These are phyloP conservation scores for Standfussiana lucernea DNA, from an alignment of 2,888 invertebrate species.

Conservation along the genomic window DNA sequence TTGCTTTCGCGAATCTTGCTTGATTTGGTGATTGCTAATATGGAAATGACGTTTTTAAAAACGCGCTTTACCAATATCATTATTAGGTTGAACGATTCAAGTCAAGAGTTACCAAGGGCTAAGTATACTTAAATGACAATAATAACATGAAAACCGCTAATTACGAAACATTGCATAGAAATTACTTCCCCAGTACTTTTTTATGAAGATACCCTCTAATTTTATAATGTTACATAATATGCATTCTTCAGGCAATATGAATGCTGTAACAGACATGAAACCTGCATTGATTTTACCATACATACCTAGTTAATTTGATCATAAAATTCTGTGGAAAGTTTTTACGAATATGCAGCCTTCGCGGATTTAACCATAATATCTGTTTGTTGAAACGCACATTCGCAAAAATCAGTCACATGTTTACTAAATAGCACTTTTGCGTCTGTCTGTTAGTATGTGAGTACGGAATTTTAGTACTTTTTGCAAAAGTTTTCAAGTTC, in stretches of 20 bases:
- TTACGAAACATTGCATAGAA: neutral
- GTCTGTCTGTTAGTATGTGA: constrained; percentile 25
- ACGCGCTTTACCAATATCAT: neutral
- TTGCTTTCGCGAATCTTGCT: constrained; percentile 23
- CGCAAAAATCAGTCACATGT: constrained; percentile 43
- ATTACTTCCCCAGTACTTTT: neutral
- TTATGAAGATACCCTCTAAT: neutral
- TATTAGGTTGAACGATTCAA: neutral
- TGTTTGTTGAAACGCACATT: constrained; percentile 39
- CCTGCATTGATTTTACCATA: constrained; percentile 11
- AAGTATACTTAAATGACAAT: neutral
- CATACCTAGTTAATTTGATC: constrained; percentile 15
- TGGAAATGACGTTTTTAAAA: constrained; percentile 6
- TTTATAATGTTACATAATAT: neutral
- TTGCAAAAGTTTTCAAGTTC: neutral
- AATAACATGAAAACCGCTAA: neutral
- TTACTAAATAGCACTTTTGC: constrained; percentile 38
- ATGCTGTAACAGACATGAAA: constrained; percentile 2
- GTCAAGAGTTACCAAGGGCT: too few species aligned
- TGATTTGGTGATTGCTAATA: constrained; percentile 14
- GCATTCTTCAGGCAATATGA: neutral
- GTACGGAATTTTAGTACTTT: neutral
- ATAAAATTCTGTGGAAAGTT: constrained; percentile 22
- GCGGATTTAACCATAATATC: constrained; percentile 16
- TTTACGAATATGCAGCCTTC: constrained; percentile 11